Evolutionary conservation across 2,888 invertebrate species (phyloP).

Genomic region (Sympetrum striolatum): DNA sequence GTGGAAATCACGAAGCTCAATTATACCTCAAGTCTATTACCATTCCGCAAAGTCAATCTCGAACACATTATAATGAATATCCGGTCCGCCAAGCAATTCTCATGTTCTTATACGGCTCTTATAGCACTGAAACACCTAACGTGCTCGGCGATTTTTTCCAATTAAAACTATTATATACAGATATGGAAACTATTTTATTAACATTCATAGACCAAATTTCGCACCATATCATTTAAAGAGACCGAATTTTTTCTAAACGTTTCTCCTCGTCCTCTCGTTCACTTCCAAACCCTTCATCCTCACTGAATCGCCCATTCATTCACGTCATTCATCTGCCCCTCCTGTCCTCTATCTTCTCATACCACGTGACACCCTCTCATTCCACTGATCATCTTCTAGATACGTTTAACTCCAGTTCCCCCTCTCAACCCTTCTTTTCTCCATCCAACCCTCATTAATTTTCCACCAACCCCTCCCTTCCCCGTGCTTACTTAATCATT

Average conservation of each 20-base stretch:
- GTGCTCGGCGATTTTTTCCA: too few relatives aligned
- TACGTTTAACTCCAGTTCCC: constrained; percentile 24
- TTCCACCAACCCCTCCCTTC: neutral
- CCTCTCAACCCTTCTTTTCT: neutral
- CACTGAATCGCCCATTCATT: constrained; percentile 17
- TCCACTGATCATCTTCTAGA: constrained; percentile 34
- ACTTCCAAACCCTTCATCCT: neutral
- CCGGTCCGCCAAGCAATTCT: too few relatives aligned
- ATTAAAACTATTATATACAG: too few relatives aligned
- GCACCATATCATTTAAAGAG: neutral
- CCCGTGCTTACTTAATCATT: neutral
- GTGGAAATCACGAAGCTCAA: too few relatives aligned
- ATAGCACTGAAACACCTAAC: too few relatives aligned
- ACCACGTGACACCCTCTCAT: constrained; percentile 33
- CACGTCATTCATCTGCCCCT: constrained; percentile 17
- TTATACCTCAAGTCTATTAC: too few relatives aligned
- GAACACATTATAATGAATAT: too few relatives aligned
- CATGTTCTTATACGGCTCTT: too few relatives aligned
- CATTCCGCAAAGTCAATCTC: too few relatives aligned
- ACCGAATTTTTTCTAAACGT: neutral
- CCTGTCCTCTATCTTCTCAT: constrained; percentile 24
- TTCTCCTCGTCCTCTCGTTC: neutral
- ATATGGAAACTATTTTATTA: neutral
- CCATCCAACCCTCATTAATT: constrained; percentile 22
- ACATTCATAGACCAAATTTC: neutral